These are phyloP conservation scores for Scalopus aquaticus DNA, from an alignment of 2,113 vertebrate species.

Conservation along the genomic window DNA sequence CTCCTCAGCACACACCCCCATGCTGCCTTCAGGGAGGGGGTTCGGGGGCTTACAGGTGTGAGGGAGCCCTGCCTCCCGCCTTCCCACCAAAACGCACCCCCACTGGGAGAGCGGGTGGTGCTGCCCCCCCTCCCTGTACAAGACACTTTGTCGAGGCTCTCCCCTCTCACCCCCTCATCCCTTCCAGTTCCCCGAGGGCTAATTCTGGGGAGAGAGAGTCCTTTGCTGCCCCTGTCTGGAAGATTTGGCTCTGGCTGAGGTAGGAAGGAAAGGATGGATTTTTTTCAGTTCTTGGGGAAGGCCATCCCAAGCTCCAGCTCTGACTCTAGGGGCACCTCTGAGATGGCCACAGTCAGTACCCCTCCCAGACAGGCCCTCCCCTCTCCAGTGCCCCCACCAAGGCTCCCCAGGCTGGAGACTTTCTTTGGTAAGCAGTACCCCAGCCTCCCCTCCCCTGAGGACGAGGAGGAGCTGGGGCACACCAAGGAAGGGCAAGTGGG, in stretches of 20 bases:
- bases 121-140: neutral
- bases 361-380: constrained; percentile 44
- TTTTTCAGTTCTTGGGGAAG: constrained; percentile 41
- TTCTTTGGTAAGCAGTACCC: constrained; percentile 37
- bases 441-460: constrained; percentile 36
- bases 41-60: constrained; percentile 37
- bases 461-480: constrained; percentile 9
- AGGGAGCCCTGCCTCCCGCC: constrained; percentile 29
- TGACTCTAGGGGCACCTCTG: constrained; percentile 34
- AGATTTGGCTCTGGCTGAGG: constrained; percentile 39
- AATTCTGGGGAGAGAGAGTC: constrained; percentile 42
- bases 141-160: constrained; percentile 54
- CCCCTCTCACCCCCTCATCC: neutral
- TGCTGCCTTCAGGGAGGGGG: constrained; percentile 59
- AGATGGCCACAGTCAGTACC: constrained; percentile 18
- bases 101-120: constrained; percentile 16
- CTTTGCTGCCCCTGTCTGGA: constrained; percentile 66
- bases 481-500: constrained; percentile 71
- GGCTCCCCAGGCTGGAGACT: constrained; percentile 59
- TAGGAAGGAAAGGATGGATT: constrained; percentile 46
- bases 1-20: neutral
- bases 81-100: constrained; percentile 40
- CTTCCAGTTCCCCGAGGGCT: neutral
- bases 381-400: neutral
- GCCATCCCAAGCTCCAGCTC: neutral